These are phyloP conservation scores for Sceliomorpha sp. DNA, from an alignment of 2,888 invertebrate genomes.

Conservation along the genomic window DNA sequence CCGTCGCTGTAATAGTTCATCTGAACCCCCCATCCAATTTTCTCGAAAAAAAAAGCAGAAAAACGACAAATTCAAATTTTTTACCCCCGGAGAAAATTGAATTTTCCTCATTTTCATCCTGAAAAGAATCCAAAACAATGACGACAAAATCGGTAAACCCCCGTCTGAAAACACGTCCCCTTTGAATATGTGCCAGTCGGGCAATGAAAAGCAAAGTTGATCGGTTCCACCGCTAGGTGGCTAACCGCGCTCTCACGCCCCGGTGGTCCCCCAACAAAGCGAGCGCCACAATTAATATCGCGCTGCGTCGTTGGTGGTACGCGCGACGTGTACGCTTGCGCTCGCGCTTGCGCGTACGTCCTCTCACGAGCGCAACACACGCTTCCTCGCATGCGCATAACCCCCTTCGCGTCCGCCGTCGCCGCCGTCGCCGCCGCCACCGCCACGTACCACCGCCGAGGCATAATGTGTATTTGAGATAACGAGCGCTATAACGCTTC, in stretches of 20 bases:
- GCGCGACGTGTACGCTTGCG: slow-evolving; percentile 33
- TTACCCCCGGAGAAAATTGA: too few species aligned
- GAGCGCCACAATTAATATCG: slow-evolving; percentile 59
- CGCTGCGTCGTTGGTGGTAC: slow-evolving; percentile 43
- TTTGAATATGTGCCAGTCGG: slow-evolving; percentile 22
- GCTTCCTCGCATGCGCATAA: too few species aligned
- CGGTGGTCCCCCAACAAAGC: slow-evolving; percentile 56
- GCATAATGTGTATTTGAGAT: slow-evolving; percentile 64
- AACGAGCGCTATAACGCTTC: slow-evolving; percentile 65
- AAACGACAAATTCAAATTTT: too few species aligned
- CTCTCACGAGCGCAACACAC: too few species aligned
- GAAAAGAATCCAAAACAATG: too few species aligned
- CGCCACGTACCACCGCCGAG: too few species aligned
- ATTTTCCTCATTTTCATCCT: too few species aligned
- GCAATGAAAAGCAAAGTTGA: slow-evolving; percentile 25
- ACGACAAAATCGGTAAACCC: slow-evolving; percentile 1
- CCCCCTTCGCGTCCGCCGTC: too few species aligned
- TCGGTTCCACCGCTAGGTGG: slow-evolving; percentile 13
- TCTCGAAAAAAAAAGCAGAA: neutral
- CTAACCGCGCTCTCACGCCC: slow-evolving; percentile 56
- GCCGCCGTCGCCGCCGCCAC: too few species aligned
- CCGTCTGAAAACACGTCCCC: slow-evolving; percentile 8
- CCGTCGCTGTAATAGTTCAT: too few species aligned
- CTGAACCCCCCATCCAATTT: too few species aligned
- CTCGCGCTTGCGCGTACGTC: too few species aligned